Conservation (phyloP, 92 coral and sea anemone species). For the Umimayanthus chanpuru region DNA sequence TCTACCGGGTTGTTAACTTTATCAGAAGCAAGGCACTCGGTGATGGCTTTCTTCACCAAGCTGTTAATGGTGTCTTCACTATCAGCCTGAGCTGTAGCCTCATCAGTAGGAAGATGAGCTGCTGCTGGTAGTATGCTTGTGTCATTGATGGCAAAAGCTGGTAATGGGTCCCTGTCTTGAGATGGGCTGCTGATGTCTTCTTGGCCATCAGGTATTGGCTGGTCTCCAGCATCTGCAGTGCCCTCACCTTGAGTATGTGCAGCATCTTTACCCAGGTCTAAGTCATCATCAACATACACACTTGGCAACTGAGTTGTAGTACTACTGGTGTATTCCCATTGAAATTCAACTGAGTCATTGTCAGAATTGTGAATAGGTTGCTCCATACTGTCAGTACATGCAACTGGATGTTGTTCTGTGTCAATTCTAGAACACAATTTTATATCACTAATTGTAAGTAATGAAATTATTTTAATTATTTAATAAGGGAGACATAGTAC, state of each 20-base stretch:
- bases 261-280: slow-evolving; percentile 1
- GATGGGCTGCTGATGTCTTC: background rate
- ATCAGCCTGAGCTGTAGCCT: slow-evolving; percentile 11
- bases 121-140: background rate
- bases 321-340: slow-evolving; percentile 7
- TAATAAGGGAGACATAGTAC: background rate
- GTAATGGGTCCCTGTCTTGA: background rate
- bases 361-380: slow-evolving; percentile 4
- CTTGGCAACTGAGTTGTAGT: slow-evolving; percentile 31
- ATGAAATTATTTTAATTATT: slow-evolving; percentile 2
- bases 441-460: background rate
- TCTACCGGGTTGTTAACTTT: background rate
- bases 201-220: background rate
- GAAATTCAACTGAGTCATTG: slow-evolving; percentile 6
- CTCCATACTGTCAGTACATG: background rate
- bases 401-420: slow-evolving; percentile 13
- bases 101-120: slow-evolving; percentile 2
- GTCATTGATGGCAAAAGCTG: background rate
- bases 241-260: slow-evolving; percentile 24
- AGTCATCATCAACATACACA: slow-evolving; percentile 1
- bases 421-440: background rate
- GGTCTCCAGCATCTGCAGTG: slow-evolving; percentile 15
- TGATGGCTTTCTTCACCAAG: slow-evolving; percentile 35
- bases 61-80: slow-evolving; percentile 8
- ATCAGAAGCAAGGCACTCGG: slow-evolving; percentile 3